phyloP scores from a whole-genome alignment of 2,888 invertebrate species.

The Hirtodrosophila confusa region DNA sequence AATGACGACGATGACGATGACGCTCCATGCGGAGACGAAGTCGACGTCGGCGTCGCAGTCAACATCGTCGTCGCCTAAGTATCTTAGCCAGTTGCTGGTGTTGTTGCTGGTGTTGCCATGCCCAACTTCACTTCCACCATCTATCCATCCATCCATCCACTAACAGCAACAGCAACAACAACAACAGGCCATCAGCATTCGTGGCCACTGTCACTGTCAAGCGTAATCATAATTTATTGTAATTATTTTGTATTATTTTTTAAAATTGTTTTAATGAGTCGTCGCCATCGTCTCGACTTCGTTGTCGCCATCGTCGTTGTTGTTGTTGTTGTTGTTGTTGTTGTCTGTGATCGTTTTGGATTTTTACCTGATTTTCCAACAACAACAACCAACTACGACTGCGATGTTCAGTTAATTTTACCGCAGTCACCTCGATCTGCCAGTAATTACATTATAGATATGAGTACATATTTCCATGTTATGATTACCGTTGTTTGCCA shows the following conservation, averaged over 20 bases:
- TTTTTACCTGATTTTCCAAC: too few relatives aligned
- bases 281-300: constrained; percentile 39
- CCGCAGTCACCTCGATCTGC: constrained; percentile 71
- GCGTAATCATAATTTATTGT: constrained; percentile 82
- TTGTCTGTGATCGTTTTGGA: too few relatives aligned
- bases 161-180: constrained; percentile 33
- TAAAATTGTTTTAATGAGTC: constrained; percentile 80
- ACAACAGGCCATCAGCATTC: constrained; percentile 56
- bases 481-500: constrained; percentile 65
- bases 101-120: constrained; percentile 39
- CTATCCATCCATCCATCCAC: constrained; percentile 1
- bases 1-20: constrained; percentile 38
- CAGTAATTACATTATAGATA: constrained; percentile 76
- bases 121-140: constrained; percentile 55
- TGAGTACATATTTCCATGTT: constrained; percentile 64
- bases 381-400: constrained; percentile 26
- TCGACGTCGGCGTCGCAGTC: constrained; percentile 6
- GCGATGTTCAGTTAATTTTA: constrained; percentile 64
- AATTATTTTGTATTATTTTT: constrained; percentile 82
- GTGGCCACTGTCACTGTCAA: constrained; percentile 77
- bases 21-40: constrained; percentile 39
- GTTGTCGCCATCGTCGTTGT: constrained; percentile 20
- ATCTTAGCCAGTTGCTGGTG: constrained; percentile 50
- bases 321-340: too few relatives aligned
- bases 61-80: constrained; percentile 41